Conservation (phyloP, 2,797 vertebrate species). For the Spheniscus humboldti region DNA sequence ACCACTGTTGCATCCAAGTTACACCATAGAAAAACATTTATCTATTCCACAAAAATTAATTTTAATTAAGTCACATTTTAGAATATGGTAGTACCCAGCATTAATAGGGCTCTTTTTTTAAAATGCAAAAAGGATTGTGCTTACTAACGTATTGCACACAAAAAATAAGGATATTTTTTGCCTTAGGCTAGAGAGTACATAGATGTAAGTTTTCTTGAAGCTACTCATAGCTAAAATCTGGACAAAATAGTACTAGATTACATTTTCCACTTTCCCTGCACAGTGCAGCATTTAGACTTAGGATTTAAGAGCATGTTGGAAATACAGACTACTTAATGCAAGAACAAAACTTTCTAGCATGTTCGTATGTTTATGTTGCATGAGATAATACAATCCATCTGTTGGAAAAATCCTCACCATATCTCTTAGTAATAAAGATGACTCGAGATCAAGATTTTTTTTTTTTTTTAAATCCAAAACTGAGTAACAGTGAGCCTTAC, state of each 20-base stretch:
- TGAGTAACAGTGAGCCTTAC: slow-evolving; percentile 5
- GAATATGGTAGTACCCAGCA: neutral
- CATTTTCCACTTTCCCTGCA: neutral
- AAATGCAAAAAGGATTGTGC: neutral
- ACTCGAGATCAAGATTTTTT: neutral
- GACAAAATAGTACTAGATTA: neutral
- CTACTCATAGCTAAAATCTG: neutral
- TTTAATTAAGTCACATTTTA: neutral
- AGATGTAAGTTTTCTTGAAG: neutral
- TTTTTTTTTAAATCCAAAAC: neutral
- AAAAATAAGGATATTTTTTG: neutral
- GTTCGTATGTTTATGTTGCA: neutral
- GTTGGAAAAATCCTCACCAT: neutral
- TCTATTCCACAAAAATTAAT: neutral
- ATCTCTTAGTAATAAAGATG: neutral
- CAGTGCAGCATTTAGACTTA: neutral
- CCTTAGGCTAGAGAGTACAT: neutral
- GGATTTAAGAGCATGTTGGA: neutral
- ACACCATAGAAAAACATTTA: neutral
- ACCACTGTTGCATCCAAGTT: neutral
- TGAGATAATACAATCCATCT: slow-evolving; percentile 17
- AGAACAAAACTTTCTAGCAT: neutral
- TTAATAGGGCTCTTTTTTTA: neutral
- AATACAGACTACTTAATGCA: neutral
- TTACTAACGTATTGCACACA: neutral